Conservation (phyloP, 2,888 invertebrate species). For the Artemia sinica region DNA sequence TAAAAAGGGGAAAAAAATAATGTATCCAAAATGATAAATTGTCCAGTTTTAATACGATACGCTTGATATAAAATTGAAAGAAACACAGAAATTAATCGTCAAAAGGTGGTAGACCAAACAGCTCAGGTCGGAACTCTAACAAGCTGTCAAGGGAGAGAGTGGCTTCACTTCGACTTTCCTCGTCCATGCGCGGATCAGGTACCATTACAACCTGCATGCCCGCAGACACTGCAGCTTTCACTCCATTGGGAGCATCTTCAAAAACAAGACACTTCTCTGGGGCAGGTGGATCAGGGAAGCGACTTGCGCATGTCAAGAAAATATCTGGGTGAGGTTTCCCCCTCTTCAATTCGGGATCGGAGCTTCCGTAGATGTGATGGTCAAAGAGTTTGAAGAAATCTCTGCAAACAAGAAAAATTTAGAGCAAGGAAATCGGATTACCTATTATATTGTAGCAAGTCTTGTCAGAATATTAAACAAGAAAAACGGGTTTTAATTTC, state of each 20-base stretch:
- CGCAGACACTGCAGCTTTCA: conserved; percentile 54
- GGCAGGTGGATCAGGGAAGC: conserved; percentile 49
- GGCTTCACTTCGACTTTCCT: conserved; percentile 39
- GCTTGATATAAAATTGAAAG: too few species aligned
- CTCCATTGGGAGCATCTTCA: conserved; percentile 83
- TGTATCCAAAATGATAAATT: too few species aligned
- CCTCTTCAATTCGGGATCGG: conserved; percentile 61
- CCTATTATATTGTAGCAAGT: too few species aligned
- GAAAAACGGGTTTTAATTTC: too few species aligned
- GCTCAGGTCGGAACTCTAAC: conserved; percentile 59
- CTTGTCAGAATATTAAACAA: too few species aligned
- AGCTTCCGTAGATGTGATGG: conserved; percentile 61
- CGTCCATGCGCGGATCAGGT: conserved; percentile 46
- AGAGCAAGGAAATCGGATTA: too few species aligned
- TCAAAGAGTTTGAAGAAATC: conserved; percentile 49
- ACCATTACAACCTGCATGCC: conserved; percentile 76
- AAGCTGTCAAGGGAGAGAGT: conserved; percentile 53
- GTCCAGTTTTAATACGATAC: too few species aligned
- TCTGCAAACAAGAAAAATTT: conserved; percentile 26
- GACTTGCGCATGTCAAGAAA: conserved; percentile 53
- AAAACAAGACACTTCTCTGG: conserved; percentile 60
- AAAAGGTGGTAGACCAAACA: conserved; percentile 59
- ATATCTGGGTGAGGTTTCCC: conserved; percentile 83
- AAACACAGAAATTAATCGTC: background rate
- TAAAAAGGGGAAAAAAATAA: too few species aligned